These are phyloP conservation scores for Urosaurus nigricauda DNA, from an alignment of 2,797 vertebrate species.

Conservation along the genomic window DNA sequence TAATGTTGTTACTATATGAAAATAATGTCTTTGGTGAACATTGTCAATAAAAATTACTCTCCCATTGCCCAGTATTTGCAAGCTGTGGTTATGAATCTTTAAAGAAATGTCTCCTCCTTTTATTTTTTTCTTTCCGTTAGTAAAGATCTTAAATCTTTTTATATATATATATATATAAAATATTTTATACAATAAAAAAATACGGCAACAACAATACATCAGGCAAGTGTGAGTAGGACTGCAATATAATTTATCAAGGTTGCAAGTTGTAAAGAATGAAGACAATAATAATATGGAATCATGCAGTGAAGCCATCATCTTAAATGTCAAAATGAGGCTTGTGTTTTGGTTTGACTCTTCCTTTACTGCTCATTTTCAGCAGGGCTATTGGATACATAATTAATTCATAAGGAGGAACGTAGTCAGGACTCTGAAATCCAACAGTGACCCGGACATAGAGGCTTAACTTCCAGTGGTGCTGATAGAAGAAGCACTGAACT, in stretches of 20 bases:
- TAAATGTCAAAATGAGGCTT: not conserved
- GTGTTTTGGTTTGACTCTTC: not conserved
- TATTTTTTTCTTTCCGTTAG: not conserved
- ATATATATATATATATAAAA: no score
- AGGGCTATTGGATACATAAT: no score
- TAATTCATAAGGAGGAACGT: no score
- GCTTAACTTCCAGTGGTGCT: not conserved
- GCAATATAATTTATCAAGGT: no score
- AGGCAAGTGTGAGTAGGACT: no score
- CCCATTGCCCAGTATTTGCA: not conserved
- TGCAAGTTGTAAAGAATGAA: no score
- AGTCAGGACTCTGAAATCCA: not conserved
- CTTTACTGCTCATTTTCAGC: not conserved
- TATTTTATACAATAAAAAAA: no score
- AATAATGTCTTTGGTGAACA: not conserved
- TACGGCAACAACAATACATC: no score
- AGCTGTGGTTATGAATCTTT: not conserved
- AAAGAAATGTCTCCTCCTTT: not conserved
- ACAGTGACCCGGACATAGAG: not conserved
- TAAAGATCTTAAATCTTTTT: not conserved
- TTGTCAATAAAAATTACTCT: not conserved
- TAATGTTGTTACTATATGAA: conserved; percentile 1
- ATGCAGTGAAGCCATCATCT: no score
- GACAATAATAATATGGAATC: no score
- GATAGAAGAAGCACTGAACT: not conserved